Base-by-base conservation (phyloP, 2,797 vertebrate species). In the Odontamblyopus lacepedii region DNA sequence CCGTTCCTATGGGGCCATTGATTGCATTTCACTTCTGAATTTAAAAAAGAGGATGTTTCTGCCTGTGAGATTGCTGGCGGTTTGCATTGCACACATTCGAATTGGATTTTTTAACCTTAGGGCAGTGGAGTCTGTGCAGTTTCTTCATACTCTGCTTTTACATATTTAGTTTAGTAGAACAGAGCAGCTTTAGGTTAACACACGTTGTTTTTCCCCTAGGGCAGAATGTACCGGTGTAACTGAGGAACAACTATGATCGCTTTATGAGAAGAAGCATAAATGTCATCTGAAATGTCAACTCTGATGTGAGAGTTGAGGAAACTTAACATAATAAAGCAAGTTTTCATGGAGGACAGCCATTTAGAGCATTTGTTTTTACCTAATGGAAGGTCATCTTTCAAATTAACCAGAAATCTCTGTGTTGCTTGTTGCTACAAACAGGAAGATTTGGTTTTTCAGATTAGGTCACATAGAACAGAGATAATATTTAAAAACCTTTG, bases 11-110 rank as follows among this genome's bases (percentile, higher is more conserved):
- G 32, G 73, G 44, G 67, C 27, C 68, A 70, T 57, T 79, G 70
- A 82, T 81, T 76, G 74, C 65, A 44, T 72, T 77, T 83, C 67
- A 69, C 63, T 68, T 68, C 23, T 74, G 32, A 80, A 71, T 79
- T 71, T 3, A 70, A 61, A 69, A 73, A 60, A 73, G 32, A 75
- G 74, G 65, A 55, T 57, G 71, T 72, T 67, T 73, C 27, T 51
- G 65, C 27, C n/a, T 13, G 26, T 5, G 23, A 8, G 48, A 30
- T 78, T 1, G 18, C 27, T 51, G 61, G 48, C 35, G 73, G 61
- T 23, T 26, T 38, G 76, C 35, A 8, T 9, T 44, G 61, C 41
- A 73, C 51, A 71, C 13, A 70, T 70, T 59, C 13, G 41, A 63
- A 62, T 9, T 56, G 27, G 59, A 38, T n/a, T 27, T 6, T 48